Evolutionary conservation across 2,113 vertebrate species (phyloP), one percentile per base, ranked within the genome.

Genomic region (Bujurquina vittata): DNA sequence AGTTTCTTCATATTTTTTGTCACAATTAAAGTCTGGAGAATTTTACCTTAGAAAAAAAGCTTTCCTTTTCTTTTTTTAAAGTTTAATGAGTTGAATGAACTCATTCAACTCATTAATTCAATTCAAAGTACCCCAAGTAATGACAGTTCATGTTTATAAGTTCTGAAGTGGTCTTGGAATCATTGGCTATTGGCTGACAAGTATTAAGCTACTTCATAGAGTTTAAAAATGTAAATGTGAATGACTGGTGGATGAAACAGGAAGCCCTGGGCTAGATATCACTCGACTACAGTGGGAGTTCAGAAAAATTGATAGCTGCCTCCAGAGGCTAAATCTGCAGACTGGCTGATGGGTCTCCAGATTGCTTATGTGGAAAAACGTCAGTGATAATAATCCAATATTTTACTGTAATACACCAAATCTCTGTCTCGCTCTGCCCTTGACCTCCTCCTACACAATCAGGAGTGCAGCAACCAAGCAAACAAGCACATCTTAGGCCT

Each of bases 371-470:
- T 72, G 43, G 17, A 52, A 72, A 72, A 23, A 43, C 10, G 31
- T 72, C 65, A 31, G 65, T 72, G 65, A 52, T 72, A 72, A 72
- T 52, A 72, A 20, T 72, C 43, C 43, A 31, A 12, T 52, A 69
- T 69, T 52, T 69, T 69, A 69, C 6, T 69, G 26, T 69, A 11
- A 49, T 49, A 49, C 15, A 3, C 23, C 63, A 69, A 69, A 69
- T 29, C 63, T 69, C 46, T 69, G 40, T 49, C 63, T 46, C 40
- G 26, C 63, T 7, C 63, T 69, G 46, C 40, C 63, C 40, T 49
- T 69, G 63, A 49, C 18, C 22, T 43, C 23, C 3, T 52, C 10
- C 65, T 12, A 20, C 15, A 69, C 5, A 49, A 69, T 69, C 43
- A 52, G 9, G 35, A 37, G 23, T 72, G 52, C 17, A 52, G 26